Conservation (phyloP, 2,113 vertebrate genomes). For the Dermatemys mawii region DNA sequence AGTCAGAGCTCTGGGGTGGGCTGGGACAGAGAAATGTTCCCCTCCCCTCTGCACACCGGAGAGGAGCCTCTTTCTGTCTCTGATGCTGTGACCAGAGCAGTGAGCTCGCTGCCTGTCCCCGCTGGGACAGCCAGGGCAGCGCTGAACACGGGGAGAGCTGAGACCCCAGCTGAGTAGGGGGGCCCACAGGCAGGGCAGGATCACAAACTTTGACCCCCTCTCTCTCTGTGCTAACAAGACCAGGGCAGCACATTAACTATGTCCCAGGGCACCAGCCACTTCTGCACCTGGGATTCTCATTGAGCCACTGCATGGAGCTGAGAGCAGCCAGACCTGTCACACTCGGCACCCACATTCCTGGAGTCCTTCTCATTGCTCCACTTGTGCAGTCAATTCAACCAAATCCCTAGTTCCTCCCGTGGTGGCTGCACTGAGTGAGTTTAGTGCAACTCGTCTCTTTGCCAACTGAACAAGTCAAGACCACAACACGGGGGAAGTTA, state of each 20-base stretch:
- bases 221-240: neutral
- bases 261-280: neutral
- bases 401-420: neutral
- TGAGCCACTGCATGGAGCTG: neutral
- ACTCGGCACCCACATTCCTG: rapidly evolving
- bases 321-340: neutral
- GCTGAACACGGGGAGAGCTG: too few relatives aligned
- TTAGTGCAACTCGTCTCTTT: neutral
- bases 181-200: too few relatives aligned
- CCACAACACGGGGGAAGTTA: neutral
- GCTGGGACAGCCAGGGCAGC: too few relatives aligned
- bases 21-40: too few relatives aligned
- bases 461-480: neutral
- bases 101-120: too few relatives aligned
- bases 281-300: neutral
- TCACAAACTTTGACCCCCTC: neutral
- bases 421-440: neutral
- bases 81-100: too few relatives aligned
- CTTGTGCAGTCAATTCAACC: neutral
- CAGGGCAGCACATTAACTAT: neutral
- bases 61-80: too few relatives aligned
- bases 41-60: too few relatives aligned
- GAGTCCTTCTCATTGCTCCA: neutral
- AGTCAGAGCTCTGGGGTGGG: too few relatives aligned
- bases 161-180: too few relatives aligned